A percentile compares a stretch with the other conserved stretches of the same genome.
Conservation (phyloP, 2,113 vertebrate genomes). For the Chauna torquata region DNA sequence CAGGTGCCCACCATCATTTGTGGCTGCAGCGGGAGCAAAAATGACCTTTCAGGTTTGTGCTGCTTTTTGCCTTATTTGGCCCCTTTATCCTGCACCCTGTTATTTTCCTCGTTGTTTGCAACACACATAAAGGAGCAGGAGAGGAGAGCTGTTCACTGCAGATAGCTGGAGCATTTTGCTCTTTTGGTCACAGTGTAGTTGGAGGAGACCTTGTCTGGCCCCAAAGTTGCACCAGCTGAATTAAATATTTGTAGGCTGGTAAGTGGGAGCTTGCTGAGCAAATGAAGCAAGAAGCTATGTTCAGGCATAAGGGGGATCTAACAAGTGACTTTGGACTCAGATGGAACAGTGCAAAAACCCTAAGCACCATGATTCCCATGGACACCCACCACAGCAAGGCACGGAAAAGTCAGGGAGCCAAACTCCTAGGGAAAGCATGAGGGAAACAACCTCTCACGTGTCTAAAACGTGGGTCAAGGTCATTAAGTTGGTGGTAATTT, state of each 20-base stretch:
- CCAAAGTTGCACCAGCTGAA: neutral
- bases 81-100: neutral
- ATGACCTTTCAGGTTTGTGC: rapidly evolving
- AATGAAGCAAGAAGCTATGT: neutral
- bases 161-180: neutral
- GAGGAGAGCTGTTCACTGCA: neutral
- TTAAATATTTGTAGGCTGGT: neutral
- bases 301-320: neutral
- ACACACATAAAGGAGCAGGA: rapidly evolving
- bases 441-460: neutral
- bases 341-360: neutral
- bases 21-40: neutral
- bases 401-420: neutral
- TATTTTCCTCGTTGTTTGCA: neutral
- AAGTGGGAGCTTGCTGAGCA: neutral
- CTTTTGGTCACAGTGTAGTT: neutral
- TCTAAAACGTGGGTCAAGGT: neutral
- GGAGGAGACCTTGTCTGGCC: neutral
- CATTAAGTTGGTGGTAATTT: neutral
- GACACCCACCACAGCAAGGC: neutral
- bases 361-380: rapidly evolving
- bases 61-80: neutral
- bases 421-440: neutral
- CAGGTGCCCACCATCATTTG: rapidly evolving
- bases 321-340: neutral